Conservation (phyloP, 2,888 invertebrate genomes). For the Cerastis rubricosa region DNA sequence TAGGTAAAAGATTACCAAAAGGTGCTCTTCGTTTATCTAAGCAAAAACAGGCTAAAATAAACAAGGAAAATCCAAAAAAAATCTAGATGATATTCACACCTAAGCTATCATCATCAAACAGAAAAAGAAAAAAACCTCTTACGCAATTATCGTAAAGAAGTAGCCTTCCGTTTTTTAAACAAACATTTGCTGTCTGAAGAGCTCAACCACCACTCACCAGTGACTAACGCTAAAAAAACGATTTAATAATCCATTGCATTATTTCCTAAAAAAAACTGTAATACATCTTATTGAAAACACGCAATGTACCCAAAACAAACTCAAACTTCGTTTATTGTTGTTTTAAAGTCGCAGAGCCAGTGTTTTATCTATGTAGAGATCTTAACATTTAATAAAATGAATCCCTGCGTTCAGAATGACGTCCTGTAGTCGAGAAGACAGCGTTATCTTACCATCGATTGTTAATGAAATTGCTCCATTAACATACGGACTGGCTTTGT, state of each 20-base stretch:
- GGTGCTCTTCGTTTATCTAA: too few relatives aligned
- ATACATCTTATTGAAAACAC: slow-evolving; percentile 15
- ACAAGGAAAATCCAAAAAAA: neutral
- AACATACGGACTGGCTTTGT: slow-evolving; percentile 72
- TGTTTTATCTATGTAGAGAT: slow-evolving; percentile 68
- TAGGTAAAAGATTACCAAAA: neutral
- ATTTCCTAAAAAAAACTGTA: slow-evolving; percentile 1
- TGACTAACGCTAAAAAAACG: neutral
- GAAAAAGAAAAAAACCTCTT: slow-evolving; percentile 5
- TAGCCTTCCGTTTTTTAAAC: slow-evolving; percentile 35
- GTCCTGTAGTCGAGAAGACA: slow-evolving; percentile 61
- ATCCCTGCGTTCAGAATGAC: slow-evolving; percentile 72
- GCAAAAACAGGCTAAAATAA: neutral
- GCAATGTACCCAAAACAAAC: slow-evolving; percentile 32
- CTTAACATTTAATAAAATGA: slow-evolving; percentile 73
- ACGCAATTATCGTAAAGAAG: slow-evolving; percentile 45
- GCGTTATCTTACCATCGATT: slow-evolving; percentile 76
- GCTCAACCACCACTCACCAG: slow-evolving; percentile 3
- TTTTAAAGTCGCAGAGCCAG: slow-evolving; percentile 41
- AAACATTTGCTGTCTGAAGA: slow-evolving; percentile 27
- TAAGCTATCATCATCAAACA: slow-evolving; percentile 7
- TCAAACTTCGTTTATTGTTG: slow-evolving; percentile 19
- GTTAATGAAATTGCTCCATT: slow-evolving; percentile 80
- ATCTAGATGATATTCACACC: neutral
- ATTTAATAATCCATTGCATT: slow-evolving; percentile 22